These are phyloP conservation scores for Phasianus colchicus DNA, from an alignment of 2,113 vertebrate genomes.

Conservation along the genomic window DNA sequence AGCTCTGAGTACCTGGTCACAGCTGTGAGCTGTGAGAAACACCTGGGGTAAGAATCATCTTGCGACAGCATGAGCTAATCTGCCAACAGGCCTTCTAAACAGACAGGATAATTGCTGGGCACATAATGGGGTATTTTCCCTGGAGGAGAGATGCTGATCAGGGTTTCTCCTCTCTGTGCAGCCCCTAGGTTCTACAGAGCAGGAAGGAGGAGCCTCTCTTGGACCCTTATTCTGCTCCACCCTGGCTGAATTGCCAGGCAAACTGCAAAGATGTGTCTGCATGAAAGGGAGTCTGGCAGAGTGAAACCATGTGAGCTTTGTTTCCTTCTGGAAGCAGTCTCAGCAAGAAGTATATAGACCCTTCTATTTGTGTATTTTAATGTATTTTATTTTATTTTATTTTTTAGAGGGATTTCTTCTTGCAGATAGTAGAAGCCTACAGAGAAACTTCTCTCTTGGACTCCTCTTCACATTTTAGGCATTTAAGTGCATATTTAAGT, in stretches of 20 bases:
- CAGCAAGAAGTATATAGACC: rapidly evolving
- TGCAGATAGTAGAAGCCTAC: neutral
- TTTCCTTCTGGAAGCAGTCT: neutral
- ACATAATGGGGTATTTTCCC: neutral
- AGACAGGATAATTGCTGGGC: neutral
- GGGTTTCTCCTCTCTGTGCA: neutral
- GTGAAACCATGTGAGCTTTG: rapidly evolving
- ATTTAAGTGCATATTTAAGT: neutral
- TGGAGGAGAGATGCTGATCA: neutral
- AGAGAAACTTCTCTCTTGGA: neutral
- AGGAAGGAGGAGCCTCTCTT: neutral
- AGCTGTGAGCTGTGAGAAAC: neutral
- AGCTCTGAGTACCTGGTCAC: neutral
- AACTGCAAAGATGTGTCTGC: neutral
- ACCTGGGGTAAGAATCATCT: neutral
- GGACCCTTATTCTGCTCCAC: neutral
- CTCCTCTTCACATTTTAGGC: neutral
- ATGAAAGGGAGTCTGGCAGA: neutral
- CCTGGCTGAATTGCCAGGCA: neutral
- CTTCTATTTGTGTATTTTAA: neutral
- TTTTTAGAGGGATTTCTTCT: neutral
- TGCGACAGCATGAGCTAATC: neutral
- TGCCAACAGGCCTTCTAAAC: rapidly evolving
- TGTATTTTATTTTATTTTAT: neutral
- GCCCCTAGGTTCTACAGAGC: neutral